Evolutionary conservation across 2,888 invertebrate species (phyloP), one percentile per base, ranked within the genome.

Genomic region (Gasteruption jaculator): DNA sequence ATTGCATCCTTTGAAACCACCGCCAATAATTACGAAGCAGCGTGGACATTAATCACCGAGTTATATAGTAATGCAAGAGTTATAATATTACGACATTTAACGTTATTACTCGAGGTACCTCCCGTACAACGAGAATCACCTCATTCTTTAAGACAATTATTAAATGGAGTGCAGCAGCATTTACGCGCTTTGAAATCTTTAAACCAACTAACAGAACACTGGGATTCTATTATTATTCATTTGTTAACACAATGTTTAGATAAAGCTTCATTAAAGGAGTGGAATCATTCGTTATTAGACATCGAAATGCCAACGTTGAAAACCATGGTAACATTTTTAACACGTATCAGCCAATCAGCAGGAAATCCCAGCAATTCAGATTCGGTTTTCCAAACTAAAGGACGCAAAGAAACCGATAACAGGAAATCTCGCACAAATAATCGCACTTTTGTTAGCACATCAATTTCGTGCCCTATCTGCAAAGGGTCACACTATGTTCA

Each of bases 11-110:
- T 48, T n/a, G 40, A 34, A 37, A 21, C 39, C 10, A 29, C 44
- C 1, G 34, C 27, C 7, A 40, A 31, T 31, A 50, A 50, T 31
- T 50, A 48, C 24, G n/a, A 27, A 7, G 37, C 40, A n/a, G 44
- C 42, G n/a, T 49, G 49, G 46, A 30, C 41, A 11, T 15, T 45
- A 12, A 26, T 50, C 19, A 37, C 41, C 38, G 30, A 30, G 6
- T 32, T 36, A 12, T 48, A 46, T 27, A 41, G 45, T n/a, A 42
- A 46, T 20, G 31, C 25, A 4, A 31, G 26, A 14, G 2, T 22
- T 11, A 33, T 39, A 16, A 36, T 27, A 10, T 24, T 40, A 24
- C 20, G 14, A 15, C 42, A 49, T 25, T 19, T 46, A 10, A 46
- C 38, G 21, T 30, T 34, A 10, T 14, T 46, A 25, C 10, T 43